Evolutionary conservation across 2,888 invertebrate species (phyloP).

Genomic region (Apantesis nais): DNA sequence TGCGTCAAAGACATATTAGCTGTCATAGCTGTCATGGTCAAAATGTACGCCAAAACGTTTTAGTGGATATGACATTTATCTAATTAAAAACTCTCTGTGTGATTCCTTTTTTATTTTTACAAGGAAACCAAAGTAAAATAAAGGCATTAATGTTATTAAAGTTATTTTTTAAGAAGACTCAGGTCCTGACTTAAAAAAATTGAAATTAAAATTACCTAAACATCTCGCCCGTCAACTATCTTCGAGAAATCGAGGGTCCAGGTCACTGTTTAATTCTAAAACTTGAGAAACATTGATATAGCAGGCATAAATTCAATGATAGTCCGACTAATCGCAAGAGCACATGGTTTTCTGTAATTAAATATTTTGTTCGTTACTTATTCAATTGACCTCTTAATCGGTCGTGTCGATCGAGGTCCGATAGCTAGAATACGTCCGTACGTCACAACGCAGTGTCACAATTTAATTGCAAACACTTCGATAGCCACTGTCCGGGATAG

Average conservation of each 20-base stretch:
- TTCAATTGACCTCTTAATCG: constrained; percentile 19
- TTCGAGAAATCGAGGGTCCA: not conserved
- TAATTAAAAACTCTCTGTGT: too few species aligned
- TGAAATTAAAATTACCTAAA: not conserved
- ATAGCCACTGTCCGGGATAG: constrained; percentile 32
- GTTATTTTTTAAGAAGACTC: not conserved
- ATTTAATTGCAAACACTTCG: constrained; percentile 51
- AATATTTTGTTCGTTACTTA: constrained; percentile 10
- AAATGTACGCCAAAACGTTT: too few species aligned
- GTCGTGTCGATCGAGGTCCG: constrained; percentile 18
- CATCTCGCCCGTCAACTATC: not conserved
- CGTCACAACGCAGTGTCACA: constrained; percentile 20
- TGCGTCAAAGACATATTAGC: too few species aligned
- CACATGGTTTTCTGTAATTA: constrained; percentile 14
- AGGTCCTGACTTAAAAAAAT: not conserved
- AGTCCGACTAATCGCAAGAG: constrained; percentile 3
- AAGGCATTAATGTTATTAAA: too few species aligned
- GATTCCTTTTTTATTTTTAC: too few species aligned
- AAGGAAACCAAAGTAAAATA: too few species aligned
- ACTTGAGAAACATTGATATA: not conserved
- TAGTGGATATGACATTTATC: too few species aligned
- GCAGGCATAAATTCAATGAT: not conserved
- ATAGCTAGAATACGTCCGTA: constrained; percentile 33
- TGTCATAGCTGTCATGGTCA: too few species aligned
- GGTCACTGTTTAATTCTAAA: not conserved